These are phyloP conservation scores for Presbytis comata DNA, from an alignment of 2,797 vertebrate genomes.

Conservation along the genomic window DNA sequence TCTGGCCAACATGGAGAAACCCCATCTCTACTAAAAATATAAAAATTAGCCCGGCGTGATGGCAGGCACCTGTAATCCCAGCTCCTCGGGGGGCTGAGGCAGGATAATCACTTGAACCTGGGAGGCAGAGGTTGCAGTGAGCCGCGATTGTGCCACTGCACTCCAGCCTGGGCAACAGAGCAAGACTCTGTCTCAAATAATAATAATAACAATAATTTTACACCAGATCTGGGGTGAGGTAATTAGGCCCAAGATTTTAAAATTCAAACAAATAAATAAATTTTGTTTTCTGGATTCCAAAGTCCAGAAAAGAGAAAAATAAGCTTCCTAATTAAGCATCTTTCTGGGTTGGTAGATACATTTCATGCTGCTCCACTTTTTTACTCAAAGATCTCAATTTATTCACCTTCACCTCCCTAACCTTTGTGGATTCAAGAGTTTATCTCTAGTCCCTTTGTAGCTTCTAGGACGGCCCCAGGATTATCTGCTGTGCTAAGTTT, in stretches of 20 bases:
- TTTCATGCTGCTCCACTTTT: not conserved
- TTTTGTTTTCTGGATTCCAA: not conserved
- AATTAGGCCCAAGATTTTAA: not conserved
- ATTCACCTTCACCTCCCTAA: not conserved
- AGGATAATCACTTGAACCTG: too few species aligned
- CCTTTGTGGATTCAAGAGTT: not conserved
- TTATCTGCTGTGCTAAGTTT: not conserved
- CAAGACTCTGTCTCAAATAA: too few species aligned
- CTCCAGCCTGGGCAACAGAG: too few species aligned
- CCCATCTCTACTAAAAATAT: too few species aligned
- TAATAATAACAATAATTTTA: not conserved
- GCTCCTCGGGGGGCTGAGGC: too few species aligned
- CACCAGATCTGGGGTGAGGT: not conserved
- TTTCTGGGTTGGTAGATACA: not conserved
- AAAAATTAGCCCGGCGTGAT: too few species aligned
- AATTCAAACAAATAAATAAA: not conserved
- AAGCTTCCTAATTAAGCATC: not conserved
- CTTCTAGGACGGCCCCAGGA: not conserved
- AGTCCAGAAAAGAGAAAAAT: not conserved
- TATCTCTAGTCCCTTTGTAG: too few species aligned
- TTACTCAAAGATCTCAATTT: not conserved
- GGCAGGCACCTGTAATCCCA: too few species aligned
- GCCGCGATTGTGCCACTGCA: too few species aligned
- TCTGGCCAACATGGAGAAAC: too few species aligned
- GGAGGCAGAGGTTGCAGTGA: too few species aligned